Percentiles rank a stretch among this genome's conserved stretches.
These are phyloP conservation scores for Falco punctatus DNA, from an alignment of 2,113 vertebrate genomes.

Conservation along the genomic window DNA sequence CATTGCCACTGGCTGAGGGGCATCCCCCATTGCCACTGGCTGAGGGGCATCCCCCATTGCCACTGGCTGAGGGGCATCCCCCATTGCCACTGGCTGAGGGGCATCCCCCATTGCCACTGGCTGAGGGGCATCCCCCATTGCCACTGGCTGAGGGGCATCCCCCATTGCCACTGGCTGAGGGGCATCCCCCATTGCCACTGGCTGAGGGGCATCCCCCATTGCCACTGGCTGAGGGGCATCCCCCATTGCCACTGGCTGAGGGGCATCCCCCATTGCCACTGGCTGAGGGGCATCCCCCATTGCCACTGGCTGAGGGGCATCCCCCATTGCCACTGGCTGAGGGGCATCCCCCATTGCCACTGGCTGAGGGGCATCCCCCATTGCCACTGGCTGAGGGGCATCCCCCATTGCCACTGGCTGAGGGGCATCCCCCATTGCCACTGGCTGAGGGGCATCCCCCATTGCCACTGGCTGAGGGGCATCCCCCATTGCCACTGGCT, in stretches of 20 bases:
- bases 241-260: background rate
- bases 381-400: background rate
- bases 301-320: background rate
- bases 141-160: accelerated
- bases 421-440: too few species aligned
- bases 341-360: too few species aligned
- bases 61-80: accelerated
- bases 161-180: background rate
- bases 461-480: background rate
- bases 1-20: background rate
- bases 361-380: accelerated
- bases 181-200: too few species aligned
- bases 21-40: background rate
- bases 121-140: accelerated
- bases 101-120: too few species aligned
- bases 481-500: accelerated
- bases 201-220: accelerated
- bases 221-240: accelerated
- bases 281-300: accelerated
- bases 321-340: accelerated
- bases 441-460: accelerated
- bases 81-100: background rate
- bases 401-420: accelerated
- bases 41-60: accelerated
- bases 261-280: too few species aligned